Percentiles rank a stretch among this genome's conserved stretches.
These are phyloP conservation scores for Drosophila pachea DNA, from an alignment of 1,140 invertebrate genomes.

Conservation along the genomic window DNA sequence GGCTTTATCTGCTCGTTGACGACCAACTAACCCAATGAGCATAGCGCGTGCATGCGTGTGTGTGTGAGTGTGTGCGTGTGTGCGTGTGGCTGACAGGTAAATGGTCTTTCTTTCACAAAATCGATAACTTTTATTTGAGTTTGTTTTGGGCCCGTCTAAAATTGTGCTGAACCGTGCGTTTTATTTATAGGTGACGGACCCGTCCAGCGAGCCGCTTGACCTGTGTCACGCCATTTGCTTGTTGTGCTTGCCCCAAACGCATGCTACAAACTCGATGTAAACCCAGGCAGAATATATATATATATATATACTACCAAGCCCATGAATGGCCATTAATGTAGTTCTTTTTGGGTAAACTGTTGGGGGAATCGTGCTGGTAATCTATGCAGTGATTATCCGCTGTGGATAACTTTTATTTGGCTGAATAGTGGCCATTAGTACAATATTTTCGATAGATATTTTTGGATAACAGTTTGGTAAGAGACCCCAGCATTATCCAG, in stretches of 20 bases:
- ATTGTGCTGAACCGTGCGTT: slow-evolving; percentile 32
- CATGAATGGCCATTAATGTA: background rate
- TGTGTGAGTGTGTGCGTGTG: background rate
- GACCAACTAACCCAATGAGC: slow-evolving; percentile 56
- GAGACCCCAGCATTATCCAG: too few species aligned
- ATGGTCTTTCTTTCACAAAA: slow-evolving; percentile 37
- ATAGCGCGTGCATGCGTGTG: too few species aligned
- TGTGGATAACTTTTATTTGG: too few species aligned
- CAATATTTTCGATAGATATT: too few species aligned
- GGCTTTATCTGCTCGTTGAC: slow-evolving; percentile 29
- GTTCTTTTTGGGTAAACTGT: slow-evolving; percentile 3
- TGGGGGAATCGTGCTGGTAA: too few species aligned
- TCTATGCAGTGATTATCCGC: background rate
- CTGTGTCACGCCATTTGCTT: slow-evolving; percentile 30
- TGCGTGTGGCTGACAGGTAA: slow-evolving; percentile 29
- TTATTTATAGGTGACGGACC: slow-evolving; percentile 39
- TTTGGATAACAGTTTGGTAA: too few species aligned
- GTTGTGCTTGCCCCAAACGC: background rate
- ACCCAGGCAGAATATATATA: background rate
- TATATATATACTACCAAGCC: background rate
- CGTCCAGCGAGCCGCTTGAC: slow-evolving; percentile 13
- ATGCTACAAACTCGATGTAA: background rate
- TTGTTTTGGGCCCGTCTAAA: slow-evolving; percentile 18
- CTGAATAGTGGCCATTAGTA: too few species aligned
- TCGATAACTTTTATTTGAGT: slow-evolving; percentile 32